Evolutionary conservation across 2,113 vertebrate species (phyloP).

Genomic region (Elgaria multicarinata): DNA sequence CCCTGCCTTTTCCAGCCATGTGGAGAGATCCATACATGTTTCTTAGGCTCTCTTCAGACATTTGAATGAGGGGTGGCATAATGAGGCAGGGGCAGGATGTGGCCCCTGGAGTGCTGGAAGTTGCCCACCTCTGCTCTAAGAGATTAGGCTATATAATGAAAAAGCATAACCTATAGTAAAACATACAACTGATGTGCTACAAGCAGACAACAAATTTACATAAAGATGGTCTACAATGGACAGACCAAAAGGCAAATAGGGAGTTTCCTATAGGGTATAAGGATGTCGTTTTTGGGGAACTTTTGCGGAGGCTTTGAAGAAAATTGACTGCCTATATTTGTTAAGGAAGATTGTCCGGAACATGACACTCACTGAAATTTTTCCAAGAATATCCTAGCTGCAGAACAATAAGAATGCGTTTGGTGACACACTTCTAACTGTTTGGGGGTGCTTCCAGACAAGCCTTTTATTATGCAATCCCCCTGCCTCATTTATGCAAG

Average conservation of each 20-base stretch:
- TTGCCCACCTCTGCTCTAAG: background rate
- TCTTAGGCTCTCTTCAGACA: background rate
- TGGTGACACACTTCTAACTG: background rate
- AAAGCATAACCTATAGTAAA: background rate
- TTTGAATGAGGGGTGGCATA: background rate
- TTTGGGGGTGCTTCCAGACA: background rate
- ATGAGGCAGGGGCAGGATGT: background rate
- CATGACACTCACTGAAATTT: background rate
- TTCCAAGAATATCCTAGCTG: background rate
- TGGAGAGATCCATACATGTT: too few relatives aligned
- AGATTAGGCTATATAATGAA: background rate
- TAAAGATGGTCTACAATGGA: background rate
- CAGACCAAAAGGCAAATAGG: background rate
- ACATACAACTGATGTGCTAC: background rate
- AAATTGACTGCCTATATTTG: background rate
- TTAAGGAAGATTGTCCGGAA: background rate
- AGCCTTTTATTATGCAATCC: too few relatives aligned
- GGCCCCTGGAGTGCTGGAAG: background rate
- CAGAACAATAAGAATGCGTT: background rate
- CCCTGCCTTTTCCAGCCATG: too few relatives aligned
- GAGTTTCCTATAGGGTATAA: background rate
- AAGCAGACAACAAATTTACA: background rate
- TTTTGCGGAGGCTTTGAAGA: background rate
- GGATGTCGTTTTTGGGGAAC: background rate
- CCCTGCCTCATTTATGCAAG: background rate